phyloP scores from a whole-genome alignment of 1,140 invertebrate species.

The Stratiolaelaps scimitus region DNA sequence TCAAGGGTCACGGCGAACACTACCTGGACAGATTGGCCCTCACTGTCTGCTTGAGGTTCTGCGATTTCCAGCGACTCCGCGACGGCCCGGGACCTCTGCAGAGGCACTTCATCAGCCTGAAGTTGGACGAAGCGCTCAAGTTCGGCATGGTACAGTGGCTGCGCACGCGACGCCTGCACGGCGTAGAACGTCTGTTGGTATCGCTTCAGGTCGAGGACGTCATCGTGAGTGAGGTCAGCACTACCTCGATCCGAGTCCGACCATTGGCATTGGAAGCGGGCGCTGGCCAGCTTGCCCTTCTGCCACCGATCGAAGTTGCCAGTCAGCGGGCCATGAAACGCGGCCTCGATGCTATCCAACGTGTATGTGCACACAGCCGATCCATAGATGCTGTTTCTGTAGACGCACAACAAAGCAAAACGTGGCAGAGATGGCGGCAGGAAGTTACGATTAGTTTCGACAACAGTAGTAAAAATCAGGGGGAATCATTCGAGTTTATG shows the following conservation, averaged over 20 bases:
- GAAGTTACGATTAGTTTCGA: too few species aligned
- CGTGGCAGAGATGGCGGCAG: too few species aligned
- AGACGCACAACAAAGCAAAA: constrained; percentile 36
- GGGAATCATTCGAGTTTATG: too few species aligned
- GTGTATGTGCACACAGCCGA: constrained; percentile 87
- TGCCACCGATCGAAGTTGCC: background rate
- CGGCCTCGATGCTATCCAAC: constrained; percentile 61
- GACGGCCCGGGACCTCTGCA: constrained; percentile 58
- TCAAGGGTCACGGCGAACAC: constrained; percentile 63
- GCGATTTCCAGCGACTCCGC: constrained; percentile 39
- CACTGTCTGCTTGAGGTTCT: too few species aligned
- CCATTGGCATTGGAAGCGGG: constrained; percentile 1
- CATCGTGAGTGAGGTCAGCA: constrained; percentile 27
- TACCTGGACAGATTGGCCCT: constrained; percentile 48
- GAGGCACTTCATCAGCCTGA: constrained; percentile 51
- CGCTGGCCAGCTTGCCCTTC: background rate
- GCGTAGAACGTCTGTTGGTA: constrained; percentile 79
- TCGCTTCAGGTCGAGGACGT: constrained; percentile 53
- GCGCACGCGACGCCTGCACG: constrained; percentile 55
- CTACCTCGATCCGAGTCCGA: constrained; percentile 5
- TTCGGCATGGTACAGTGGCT: constrained; percentile 56
- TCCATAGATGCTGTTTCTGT: constrained; percentile 73
- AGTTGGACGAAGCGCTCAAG: constrained; percentile 48
- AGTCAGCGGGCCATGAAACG: constrained; percentile 59
- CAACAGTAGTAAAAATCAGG: too few species aligned